Percentiles rank a stretch among this genome's conserved stretches.
Evolutionary conservation across 1,140 invertebrate species (phyloP).

Genomic region (Leptinotarsa defecta): DNA sequence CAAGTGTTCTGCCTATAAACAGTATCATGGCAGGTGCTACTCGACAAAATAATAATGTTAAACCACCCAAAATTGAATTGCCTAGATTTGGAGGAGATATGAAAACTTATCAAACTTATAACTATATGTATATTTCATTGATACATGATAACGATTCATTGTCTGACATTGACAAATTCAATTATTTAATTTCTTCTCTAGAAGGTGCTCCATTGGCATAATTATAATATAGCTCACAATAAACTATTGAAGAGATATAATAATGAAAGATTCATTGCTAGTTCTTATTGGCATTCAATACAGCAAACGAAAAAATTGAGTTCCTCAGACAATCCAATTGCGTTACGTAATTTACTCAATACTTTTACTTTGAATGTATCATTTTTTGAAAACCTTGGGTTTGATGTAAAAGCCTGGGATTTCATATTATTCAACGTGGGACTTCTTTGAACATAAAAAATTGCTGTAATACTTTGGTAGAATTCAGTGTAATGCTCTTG

Average conservation of each 20-base stretch:
- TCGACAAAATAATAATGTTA: not conserved
- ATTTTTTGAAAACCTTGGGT: not conserved
- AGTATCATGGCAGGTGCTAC: not conserved
- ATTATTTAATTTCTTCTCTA: conserved; percentile 3
- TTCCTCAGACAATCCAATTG: not conserved
- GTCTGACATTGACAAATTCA: conserved; percentile 10
- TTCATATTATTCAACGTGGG: conserved; percentile 9
- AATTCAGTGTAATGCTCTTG: not conserved
- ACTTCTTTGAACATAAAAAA: not conserved
- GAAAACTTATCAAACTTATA: conserved; percentile 8
- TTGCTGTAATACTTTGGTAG: not conserved
- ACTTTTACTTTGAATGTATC: conserved; percentile 1
- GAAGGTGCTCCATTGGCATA: not conserved
- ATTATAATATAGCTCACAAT: not conserved
- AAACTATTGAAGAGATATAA: not conserved
- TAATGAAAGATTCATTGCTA: not conserved
- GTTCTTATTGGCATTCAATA: not conserved
- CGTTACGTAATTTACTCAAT: conserved; percentile 6
- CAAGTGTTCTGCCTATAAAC: not conserved
- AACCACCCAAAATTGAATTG: not conserved
- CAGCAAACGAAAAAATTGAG: not conserved
- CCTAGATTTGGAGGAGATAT: not conserved
- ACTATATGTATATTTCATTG: not conserved
- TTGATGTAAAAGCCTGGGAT: not conserved
- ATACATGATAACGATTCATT: not conserved